Percentiles rank a stretch among this genome's conserved stretches.
Conservation (phyloP, 2,888 invertebrate species). For the Scrobipalpa costella region DNA sequence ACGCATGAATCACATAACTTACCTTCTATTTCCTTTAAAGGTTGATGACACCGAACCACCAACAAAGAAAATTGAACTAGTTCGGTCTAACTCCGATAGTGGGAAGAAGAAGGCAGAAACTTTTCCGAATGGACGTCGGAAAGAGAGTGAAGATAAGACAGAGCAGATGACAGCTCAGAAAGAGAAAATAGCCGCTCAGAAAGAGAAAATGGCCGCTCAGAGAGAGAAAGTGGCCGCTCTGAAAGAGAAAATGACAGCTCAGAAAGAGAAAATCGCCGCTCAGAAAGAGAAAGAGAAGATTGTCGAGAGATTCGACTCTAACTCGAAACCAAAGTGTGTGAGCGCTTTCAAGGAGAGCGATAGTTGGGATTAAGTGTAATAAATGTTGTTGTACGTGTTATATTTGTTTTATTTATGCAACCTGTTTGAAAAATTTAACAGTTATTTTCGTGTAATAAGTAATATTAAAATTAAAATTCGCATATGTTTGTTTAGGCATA, state of each 20-base stretch:
- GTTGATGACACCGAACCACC: slow-evolving; percentile 60
- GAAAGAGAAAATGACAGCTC: slow-evolving; percentile 30
- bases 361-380: slow-evolving; percentile 63
- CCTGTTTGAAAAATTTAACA: neutral
- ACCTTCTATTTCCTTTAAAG: slow-evolving; percentile 38
- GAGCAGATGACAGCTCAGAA: slow-evolving; percentile 29
- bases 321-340: slow-evolving; percentile 54
- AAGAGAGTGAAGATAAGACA: slow-evolving; percentile 30
- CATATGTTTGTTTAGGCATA: too few relatives aligned
- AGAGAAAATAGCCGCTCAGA: slow-evolving; percentile 27
- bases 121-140: slow-evolving; percentile 49
- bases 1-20: neutral
- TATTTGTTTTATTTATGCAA: slow-evolving; percentile 23
- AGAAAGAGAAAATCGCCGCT: slow-evolving; percentile 29
- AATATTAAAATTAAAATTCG: too few relatives aligned
- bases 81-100: slow-evolving; percentile 38
- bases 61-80: slow-evolving; percentile 52
- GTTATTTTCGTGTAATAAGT: too few relatives aligned
- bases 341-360: slow-evolving; percentile 70
- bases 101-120: slow-evolving; percentile 38
- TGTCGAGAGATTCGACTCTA: slow-evolving; percentile 52
- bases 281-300: slow-evolving; percentile 35
- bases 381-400: slow-evolving; percentile 32
- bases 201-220: slow-evolving; percentile 19
- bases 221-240: slow-evolving; percentile 34